Conservation (phyloP, 2,113 vertebrate genomes). For the Talpa occidentalis region DNA sequence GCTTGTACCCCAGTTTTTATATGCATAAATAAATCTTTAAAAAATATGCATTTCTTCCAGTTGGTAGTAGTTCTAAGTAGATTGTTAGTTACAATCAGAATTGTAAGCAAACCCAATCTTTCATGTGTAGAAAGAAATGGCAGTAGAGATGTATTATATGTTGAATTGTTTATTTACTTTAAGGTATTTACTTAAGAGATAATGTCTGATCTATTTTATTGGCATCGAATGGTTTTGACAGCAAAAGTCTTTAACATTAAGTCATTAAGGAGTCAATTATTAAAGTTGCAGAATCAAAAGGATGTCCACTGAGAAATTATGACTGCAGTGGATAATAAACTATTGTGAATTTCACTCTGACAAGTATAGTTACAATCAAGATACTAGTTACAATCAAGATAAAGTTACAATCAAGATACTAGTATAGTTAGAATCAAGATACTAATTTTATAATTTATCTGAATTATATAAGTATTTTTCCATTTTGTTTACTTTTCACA, state of each 20-base stretch:
- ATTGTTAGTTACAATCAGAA: neutral
- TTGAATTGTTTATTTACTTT: neutral
- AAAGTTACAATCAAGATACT: neutral
- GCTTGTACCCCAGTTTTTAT: too few relatives aligned
- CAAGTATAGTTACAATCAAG: neutral
- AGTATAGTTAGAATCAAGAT: neutral
- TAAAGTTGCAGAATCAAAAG: slow-evolving; percentile 65
- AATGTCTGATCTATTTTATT: slow-evolving; percentile 41
- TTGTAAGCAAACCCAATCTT: neutral
- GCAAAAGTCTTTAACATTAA: slow-evolving; percentile 71
- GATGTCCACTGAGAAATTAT: slow-evolving; percentile 61
- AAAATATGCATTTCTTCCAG: neutral
- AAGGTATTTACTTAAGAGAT: slow-evolving; percentile 46
- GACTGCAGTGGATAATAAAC: slow-evolving; percentile 65
- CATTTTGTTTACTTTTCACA: slow-evolving; percentile 10
- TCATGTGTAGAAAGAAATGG: neutral
- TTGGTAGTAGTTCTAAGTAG: neutral
- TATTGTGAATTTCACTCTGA: slow-evolving; percentile 69
- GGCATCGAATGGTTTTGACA: slow-evolving; percentile 56
- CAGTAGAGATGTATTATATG: neutral
- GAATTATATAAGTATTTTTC: slow-evolving; percentile 25
- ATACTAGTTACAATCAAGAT: too few relatives aligned
- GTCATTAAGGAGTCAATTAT: slow-evolving; percentile 72
- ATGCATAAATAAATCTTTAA: too few relatives aligned
- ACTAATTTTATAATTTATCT: slow-evolving; percentile 68